Conservation (phyloP, 2,797 vertebrate species). For the Lemur catta region DNA sequence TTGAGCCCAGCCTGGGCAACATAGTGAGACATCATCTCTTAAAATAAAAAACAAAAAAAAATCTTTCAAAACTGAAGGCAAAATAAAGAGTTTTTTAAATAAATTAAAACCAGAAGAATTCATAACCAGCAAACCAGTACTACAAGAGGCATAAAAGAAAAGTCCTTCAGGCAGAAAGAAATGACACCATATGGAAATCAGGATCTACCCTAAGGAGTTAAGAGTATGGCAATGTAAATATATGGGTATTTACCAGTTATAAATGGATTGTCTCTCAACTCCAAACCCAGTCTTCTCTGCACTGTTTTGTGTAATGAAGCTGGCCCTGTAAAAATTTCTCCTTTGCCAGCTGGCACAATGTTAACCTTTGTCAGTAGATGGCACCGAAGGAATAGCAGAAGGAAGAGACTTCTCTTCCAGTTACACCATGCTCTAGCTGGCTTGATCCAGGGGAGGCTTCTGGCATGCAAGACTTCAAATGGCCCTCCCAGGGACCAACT, state of each 20-base stretch:
- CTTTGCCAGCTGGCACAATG: neutral
- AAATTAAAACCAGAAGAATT: neutral
- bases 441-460: neutral
- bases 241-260: neutral
- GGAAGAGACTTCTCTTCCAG: neutral
- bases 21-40: too few relatives aligned
- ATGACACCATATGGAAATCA: neutral
- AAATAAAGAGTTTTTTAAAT: conserved; percentile 2
- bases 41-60: too few relatives aligned
- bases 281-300: neutral
- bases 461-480: neutral
- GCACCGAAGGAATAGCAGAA: neutral
- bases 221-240: neutral
- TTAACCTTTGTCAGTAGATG: conserved; percentile 27
- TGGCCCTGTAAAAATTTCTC: neutral
- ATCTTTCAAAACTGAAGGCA: neutral
- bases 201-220: neutral
- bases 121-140: neutral
- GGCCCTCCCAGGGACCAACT: neutral
- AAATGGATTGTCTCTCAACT: neutral
- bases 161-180: neutral
- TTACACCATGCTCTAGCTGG: neutral
- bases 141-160: neutral
- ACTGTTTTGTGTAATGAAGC: neutral
- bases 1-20: neutral